Conservation (phyloP, 2,888 invertebrate genomes). For the Tipula lateralis region DNA sequence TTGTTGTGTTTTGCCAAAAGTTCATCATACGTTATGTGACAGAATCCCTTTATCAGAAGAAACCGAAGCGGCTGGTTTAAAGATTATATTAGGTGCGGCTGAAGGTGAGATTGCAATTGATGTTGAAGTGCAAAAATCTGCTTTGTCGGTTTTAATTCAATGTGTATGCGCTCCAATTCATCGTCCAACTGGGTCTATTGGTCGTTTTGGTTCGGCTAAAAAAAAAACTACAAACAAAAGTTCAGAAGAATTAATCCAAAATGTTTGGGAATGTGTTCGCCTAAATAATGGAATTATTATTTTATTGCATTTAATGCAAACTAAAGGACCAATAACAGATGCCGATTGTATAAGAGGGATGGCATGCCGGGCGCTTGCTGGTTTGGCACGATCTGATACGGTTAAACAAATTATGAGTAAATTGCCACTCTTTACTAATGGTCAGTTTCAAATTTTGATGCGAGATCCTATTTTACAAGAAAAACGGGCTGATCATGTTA, state of each 20-base stretch:
- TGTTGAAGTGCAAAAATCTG: constrained; percentile 87
- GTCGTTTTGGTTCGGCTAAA: constrained; percentile 50
- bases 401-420: constrained; percentile 93
- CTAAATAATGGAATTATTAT: constrained; percentile 97
- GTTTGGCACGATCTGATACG: constrained; percentile 87
- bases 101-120: constrained; percentile 89
- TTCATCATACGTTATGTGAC: constrained; percentile 67
- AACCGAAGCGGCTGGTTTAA: constrained; percentile 70
- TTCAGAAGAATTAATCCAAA: constrained; percentile 82
- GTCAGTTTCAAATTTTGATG: constrained; percentile 91
- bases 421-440: constrained; percentile 87
- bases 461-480: constrained; percentile 96
- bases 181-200: constrained; percentile 52
- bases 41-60: constrained; percentile 73
- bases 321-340: constrained; percentile 92
- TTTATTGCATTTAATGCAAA: constrained; percentile 79
- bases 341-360: constrained; percentile 91
- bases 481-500: constrained; percentile 89
- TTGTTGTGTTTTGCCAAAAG: constrained; percentile 83
- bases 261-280: constrained; percentile 91
- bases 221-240: constrained; percentile 59
- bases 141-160: constrained; percentile 84
- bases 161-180: constrained; percentile 89
- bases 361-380: constrained; percentile 89
- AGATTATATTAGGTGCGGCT: constrained; percentile 78